phyloP scores from a whole-genome alignment of 2,888 invertebrate genomes.

The Acanthococcus lagerstroemiae region DNA sequence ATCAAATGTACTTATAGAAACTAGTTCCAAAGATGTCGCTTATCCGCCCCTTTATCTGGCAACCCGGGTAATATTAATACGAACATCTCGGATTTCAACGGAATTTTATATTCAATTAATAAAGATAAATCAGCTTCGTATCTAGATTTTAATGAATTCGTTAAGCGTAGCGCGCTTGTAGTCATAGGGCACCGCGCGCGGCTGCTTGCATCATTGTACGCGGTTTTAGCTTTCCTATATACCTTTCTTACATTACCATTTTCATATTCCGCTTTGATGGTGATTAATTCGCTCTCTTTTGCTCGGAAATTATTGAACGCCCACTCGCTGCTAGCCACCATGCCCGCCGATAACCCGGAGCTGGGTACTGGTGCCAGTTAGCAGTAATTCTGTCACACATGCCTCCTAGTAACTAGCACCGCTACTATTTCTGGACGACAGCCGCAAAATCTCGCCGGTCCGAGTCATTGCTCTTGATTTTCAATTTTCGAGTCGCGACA shows the following conservation, averaged over 20 bases:
- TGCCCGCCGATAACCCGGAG: too few relatives aligned
- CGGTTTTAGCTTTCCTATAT: background rate
- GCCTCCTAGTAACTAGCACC: too few relatives aligned
- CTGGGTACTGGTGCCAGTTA: too few relatives aligned
- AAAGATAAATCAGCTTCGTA: slow-evolving; percentile 25
- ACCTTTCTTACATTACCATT: background rate
- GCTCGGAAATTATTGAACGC: slow-evolving; percentile 14
- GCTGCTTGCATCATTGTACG: background rate
- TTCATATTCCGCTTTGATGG: slow-evolving; percentile 21
- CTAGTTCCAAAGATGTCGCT: background rate
- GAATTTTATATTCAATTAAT: slow-evolving; percentile 29
- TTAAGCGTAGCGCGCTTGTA: slow-evolving; percentile 5
- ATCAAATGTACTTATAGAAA: background rate
- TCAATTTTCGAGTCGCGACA: too few relatives aligned
- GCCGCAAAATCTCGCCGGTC: too few relatives aligned
- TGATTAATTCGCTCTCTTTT: slow-evolving; percentile 22
- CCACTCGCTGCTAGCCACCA: slow-evolving; percentile 1
- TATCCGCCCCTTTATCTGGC: slow-evolving; percentile 11
- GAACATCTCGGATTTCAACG: slow-evolving; percentile 25
- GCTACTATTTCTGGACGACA: too few relatives aligned
- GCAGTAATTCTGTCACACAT: too few relatives aligned
- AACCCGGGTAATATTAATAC: slow-evolving; percentile 11
- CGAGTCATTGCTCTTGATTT: too few relatives aligned
- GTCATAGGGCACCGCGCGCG: background rate
- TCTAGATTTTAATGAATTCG: slow-evolving; percentile 26